Conservation (phyloP, 1,140 invertebrate genomes). For the Drosophila chauvacae region DNA sequence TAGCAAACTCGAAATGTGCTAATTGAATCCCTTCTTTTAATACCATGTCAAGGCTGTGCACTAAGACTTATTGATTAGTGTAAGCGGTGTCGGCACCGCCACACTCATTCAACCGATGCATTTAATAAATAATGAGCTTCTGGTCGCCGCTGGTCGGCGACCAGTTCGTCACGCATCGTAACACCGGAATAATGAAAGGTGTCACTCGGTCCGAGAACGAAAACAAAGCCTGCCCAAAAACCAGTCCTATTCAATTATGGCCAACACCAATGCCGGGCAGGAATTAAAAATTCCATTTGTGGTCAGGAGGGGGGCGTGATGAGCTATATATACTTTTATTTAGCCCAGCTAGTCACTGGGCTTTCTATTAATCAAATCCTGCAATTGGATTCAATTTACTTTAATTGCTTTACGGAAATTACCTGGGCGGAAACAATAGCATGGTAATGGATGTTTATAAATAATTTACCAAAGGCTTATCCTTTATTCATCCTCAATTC, state of each 20-base stretch:
- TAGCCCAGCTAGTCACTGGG: conserved; percentile 31
- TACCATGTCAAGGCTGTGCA: conserved; percentile 40
- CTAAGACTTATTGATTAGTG: conserved; percentile 61
- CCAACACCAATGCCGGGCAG: conserved; percentile 1
- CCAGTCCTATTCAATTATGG: conserved; percentile 58
- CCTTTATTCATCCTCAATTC: no score
- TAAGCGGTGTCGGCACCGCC: conserved; percentile 31
- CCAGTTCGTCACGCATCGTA: conserved; percentile 48
- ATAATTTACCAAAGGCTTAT: not conserved
- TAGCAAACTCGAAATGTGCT: conserved; percentile 2
- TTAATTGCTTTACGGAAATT: conserved; percentile 35
- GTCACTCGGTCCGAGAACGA: conserved; percentile 16
- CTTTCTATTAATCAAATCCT: conserved; percentile 23
- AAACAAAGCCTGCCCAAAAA: conserved; percentile 53
- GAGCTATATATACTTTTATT: conserved; percentile 25
- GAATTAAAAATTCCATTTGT: conserved; percentile 71
- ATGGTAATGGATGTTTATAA: not conserved
- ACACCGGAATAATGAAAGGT: conserved; percentile 42
- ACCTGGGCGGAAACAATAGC: not conserved
- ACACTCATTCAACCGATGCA: conserved; percentile 4
- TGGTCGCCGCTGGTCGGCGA: conserved; percentile 22
- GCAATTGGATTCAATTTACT: conserved; percentile 26
- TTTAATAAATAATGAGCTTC: conserved; percentile 59
- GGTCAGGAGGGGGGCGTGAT: conserved; percentile 22
- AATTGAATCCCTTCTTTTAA: conserved; percentile 17